These are phyloP conservation scores for Eptesicus fuscus DNA, from an alignment of 2,113 vertebrate species.

Conservation along the genomic window DNA sequence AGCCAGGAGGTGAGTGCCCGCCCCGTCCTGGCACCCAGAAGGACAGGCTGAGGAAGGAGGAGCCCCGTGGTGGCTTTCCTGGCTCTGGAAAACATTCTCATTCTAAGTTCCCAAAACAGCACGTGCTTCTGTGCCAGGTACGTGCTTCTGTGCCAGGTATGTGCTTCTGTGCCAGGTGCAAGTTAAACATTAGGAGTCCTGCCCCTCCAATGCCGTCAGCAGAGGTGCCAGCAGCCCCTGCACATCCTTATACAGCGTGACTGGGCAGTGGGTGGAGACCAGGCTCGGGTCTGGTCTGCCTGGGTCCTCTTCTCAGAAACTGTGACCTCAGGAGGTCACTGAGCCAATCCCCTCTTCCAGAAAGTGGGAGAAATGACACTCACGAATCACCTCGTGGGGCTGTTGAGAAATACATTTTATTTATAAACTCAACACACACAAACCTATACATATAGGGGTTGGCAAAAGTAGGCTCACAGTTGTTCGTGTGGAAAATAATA, in stretches of 20 bases:
- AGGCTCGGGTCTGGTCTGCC: not conserved
- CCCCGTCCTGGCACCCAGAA: fast-evolving
- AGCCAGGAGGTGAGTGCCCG: conserved; percentile 52
- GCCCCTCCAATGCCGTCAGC: fast-evolving
- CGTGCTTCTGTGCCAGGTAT: too few relatives aligned
- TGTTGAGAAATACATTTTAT: not conserved
- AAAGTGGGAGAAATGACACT: not conserved
- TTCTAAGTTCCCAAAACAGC: not conserved
- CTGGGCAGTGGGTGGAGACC: not conserved
- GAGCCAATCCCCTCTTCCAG: not conserved
- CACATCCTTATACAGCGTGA: fast-evolving
- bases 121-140: not conserved
- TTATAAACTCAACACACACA: not conserved
- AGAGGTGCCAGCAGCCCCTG: not conserved
- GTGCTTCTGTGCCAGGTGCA: not conserved
- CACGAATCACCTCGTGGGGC: not conserved
- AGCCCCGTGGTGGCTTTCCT: not conserved
- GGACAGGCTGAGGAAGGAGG: too few relatives aligned
- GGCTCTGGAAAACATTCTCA: not conserved
- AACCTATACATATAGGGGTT: not conserved
- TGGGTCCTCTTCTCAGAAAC: not conserved
- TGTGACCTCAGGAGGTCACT: not conserved
- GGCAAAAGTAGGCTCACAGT: not conserved
- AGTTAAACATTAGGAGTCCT: not conserved
- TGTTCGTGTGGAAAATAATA: not conserved